Percentiles rank a stretch among this genome's conserved stretches.
Conservation (phyloP, 2,888 invertebrate species). For the Dermolepida albohirtum region DNA sequence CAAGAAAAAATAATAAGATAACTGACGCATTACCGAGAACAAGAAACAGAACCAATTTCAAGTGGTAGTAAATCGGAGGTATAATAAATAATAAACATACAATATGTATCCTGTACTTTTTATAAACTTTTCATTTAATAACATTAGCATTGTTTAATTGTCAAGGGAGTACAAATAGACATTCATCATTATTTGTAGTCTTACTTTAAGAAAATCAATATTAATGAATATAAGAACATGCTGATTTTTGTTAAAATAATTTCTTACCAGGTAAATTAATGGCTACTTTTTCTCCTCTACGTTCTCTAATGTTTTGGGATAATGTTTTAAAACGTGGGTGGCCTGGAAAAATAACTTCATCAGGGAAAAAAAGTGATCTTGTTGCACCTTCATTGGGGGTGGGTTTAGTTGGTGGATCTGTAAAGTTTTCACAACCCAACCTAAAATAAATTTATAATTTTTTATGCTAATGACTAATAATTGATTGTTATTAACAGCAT, state of each 20-base stretch:
- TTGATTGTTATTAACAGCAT: background rate
- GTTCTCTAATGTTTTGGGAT: slow-evolving; percentile 89
- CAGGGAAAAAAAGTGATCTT: slow-evolving; percentile 91
- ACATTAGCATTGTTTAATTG: no score
- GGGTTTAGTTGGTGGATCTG: slow-evolving; percentile 81
- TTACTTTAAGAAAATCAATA: no score
- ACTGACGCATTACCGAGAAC: no score
- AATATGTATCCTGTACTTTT: no score
- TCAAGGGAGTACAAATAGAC: no score
- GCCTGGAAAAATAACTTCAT: slow-evolving; percentile 92
- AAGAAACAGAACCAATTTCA: no score
- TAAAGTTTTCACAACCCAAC: slow-evolving; percentile 90
- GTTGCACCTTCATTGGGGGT: slow-evolving; percentile 81
- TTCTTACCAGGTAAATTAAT: slow-evolving; percentile 93
- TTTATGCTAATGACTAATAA: background rate
- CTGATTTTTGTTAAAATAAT: background rate
- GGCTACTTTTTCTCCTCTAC: slow-evolving; percentile 94
- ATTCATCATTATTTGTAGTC: no score
- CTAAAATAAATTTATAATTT: slow-evolving; percentile 64
- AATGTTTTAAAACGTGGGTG: slow-evolving; percentile 96
- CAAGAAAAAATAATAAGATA: no score
- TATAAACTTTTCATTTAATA: no score
- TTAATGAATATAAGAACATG: no score
- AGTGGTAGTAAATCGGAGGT: no score
- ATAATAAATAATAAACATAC: no score